These are phyloP conservation scores for Parotia lawesii DNA, from an alignment of 2,113 vertebrate genomes.

Conservation along the genomic window DNA sequence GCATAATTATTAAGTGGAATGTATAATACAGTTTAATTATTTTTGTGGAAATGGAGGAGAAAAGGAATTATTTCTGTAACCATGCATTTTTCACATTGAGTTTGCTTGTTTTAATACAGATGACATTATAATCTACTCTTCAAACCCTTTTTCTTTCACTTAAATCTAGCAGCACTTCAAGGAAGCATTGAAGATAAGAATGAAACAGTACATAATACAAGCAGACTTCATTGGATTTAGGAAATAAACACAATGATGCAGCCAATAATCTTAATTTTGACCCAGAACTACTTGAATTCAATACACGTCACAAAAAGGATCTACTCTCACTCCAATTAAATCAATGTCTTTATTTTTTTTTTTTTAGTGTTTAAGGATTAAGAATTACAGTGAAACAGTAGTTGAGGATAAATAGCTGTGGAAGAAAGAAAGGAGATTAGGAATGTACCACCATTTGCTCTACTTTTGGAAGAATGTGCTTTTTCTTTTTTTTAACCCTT, in stretches of 20 bases:
- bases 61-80: not conserved
- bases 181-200: not conserved
- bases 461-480: not conserved
- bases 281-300: not conserved
- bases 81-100: not conserved
- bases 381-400: not conserved
- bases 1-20: constrained; percentile 34
- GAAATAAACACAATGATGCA: not conserved
- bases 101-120: constrained; percentile 17
- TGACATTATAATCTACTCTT: not conserved
- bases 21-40: not conserved
- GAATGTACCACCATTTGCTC: not conserved
- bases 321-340: not conserved
- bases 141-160: not conserved
- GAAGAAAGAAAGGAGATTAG: not conserved
- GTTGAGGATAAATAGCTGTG: not conserved
- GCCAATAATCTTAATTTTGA: not conserved
- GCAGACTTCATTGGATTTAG: not conserved
- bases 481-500: not conserved
- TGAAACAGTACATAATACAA: not conserved
- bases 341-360: not conserved
- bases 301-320: not conserved
- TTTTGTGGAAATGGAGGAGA: not conserved
- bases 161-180: not conserved
- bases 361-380: not conserved